These are phyloP conservation scores for Lampris incognitus DNA, from an alignment of 2,113 vertebrate genomes.

Conservation along the genomic window DNA sequence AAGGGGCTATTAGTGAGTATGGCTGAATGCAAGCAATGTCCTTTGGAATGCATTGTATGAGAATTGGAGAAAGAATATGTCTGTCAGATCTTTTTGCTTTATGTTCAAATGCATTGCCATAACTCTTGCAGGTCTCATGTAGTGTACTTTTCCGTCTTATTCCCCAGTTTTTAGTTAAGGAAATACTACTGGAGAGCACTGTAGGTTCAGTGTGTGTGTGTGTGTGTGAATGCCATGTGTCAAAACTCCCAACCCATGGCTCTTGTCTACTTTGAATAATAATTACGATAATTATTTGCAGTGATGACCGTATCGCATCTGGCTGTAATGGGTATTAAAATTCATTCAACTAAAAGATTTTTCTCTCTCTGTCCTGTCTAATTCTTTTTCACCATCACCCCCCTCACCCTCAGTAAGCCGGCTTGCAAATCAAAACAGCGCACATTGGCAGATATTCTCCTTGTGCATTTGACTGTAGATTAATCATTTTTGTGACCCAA, in stretches of 20 bases:
- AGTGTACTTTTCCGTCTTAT: too few relatives aligned
- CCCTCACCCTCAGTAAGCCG: conserved; percentile 4
- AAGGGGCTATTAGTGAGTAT: too few relatives aligned
- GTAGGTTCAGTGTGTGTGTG: neutral
- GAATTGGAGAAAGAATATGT: too few relatives aligned
- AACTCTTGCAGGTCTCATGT: too few relatives aligned
- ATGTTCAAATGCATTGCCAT: too few relatives aligned
- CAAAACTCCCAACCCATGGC: conserved; percentile 10
- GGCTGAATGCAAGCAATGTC: too few relatives aligned
- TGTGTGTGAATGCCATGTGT: neutral
- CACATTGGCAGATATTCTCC: conserved; percentile 16
- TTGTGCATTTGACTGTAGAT: conserved; percentile 1
- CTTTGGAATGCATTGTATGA: too few relatives aligned
- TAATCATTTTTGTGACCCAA: conserved; percentile 2
- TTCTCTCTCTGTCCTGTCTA: conserved; percentile 13
- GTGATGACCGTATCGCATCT: conserved; percentile 73
- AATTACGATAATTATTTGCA: conserved; percentile 78
- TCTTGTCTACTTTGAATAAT: conserved; percentile 54
- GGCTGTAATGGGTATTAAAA: conserved; percentile 73
- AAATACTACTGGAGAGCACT: too few relatives aligned
- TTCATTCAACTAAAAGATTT: conserved; percentile 67
- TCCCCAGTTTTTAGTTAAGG: too few relatives aligned
- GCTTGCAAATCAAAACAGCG: neutral
- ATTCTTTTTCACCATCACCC: conserved; percentile 21
- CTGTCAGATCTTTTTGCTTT: too few relatives aligned